These are phyloP conservation scores for Autographa gamma DNA, from an alignment of 2,888 invertebrate genomes.

Conservation along the genomic window DNA sequence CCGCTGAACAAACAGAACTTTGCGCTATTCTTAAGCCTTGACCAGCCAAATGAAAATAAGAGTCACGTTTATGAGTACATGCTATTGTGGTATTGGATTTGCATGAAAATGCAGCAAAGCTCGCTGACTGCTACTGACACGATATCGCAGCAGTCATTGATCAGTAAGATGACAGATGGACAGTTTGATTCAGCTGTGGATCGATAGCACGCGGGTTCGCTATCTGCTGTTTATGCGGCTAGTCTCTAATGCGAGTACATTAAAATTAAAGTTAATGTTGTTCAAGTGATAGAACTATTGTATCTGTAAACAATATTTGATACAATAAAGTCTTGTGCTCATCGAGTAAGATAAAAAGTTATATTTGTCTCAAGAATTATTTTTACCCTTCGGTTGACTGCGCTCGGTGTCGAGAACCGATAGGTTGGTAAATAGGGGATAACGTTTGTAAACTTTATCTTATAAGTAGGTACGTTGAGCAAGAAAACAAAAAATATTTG, in stretches of 20 bases:
- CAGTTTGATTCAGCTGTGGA: no score
- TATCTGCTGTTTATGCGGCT: conserved; percentile 13
- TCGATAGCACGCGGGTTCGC: neutral
- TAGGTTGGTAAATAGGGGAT: conserved; percentile 44
- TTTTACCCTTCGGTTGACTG: conserved; percentile 70
- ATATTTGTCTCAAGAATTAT: conserved; percentile 72
- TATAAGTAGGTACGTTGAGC: conserved; percentile 21
- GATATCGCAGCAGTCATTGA: no score
- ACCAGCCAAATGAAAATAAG: no score
- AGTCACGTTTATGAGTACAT: no score
- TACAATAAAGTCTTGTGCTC: conserved; percentile 57
- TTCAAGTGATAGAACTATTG: conserved; percentile 11
- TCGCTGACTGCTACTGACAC: no score
- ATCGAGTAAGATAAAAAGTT: conserved; percentile 66
- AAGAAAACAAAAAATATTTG: neutral
- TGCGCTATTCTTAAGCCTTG: no score
- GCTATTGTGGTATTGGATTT: no score
- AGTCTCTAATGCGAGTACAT: neutral
- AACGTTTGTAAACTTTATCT: conserved; percentile 36
- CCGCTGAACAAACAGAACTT: no score
- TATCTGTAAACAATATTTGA: conserved; percentile 48
- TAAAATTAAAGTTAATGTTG: neutral
- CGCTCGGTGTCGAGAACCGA: conserved; percentile 56
- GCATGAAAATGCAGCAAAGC: no score
- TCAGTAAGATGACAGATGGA: no score